A percentile compares a stretch with the other conserved stretches of the same genome.
Evolutionary conservation across 30 jellyfish, hydroid and myxozoan species (phyloP).

Genomic region (Aurelia aurita complex sp. Pacific): DNA sequence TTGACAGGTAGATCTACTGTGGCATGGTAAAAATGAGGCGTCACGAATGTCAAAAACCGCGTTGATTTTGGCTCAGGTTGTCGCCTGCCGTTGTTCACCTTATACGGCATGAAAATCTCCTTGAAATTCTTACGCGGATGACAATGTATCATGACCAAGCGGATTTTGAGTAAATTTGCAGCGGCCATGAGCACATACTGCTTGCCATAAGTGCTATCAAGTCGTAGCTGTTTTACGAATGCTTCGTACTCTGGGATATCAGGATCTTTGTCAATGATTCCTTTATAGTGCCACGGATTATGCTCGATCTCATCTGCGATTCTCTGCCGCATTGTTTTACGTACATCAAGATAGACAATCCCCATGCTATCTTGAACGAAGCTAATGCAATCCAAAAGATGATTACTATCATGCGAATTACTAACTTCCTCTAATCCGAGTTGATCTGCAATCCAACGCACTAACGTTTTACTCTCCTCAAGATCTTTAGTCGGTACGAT

Average conservation of each 20-base stretch:
- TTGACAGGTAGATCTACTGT: conserved; percentile 76
- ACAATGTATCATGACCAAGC: conserved; percentile 80
- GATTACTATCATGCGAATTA: conserved; percentile 68
- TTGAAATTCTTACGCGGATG: conserved; percentile 72
- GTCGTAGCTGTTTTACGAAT: conserved; percentile 54
- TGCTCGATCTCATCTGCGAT: conserved; percentile 74
- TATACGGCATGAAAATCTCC: conserved; percentile 77
- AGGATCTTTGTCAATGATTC: conserved; percentile 73
- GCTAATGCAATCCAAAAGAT: conserved; percentile 65
- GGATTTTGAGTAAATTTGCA: conserved; percentile 60
- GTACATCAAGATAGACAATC: conserved; percentile 45
- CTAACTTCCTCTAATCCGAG: conserved; percentile 75
- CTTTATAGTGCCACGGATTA: conserved; percentile 75
- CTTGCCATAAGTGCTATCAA: conserved; percentile 66
- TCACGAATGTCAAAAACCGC: conserved; percentile 78
- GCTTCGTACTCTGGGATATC: conserved; percentile 65
- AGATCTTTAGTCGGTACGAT: conserved; percentile 54
- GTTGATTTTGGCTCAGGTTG: conserved; percentile 23
- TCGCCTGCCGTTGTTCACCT: background rate
- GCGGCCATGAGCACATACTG: conserved; percentile 90
- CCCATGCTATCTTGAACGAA: conserved; percentile 72
- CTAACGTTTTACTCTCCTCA: conserved; percentile 69
- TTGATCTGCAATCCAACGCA: conserved; percentile 76
- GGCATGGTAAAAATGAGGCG: conserved; percentile 84
- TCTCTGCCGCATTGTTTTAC: conserved; percentile 62